Conservation (phyloP, 1,140 invertebrate genomes). For the Helicoverpa armigera region DNA sequence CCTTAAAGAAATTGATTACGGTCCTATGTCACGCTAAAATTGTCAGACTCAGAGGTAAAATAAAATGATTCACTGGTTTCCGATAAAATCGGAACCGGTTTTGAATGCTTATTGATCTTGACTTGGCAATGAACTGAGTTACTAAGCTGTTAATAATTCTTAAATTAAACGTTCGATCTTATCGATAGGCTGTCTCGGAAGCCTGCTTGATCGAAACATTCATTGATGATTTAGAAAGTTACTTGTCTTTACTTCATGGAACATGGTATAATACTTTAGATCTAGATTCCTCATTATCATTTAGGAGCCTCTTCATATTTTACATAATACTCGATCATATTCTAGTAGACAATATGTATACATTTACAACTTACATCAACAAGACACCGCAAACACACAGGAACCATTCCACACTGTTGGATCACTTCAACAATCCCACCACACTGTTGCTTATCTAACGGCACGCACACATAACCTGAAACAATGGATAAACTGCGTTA, state of each 20-base stretch:
- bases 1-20: slow-evolving; percentile 16
- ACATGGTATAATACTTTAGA: too few species aligned
- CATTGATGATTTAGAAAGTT: background rate
- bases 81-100: slow-evolving; percentile 27
- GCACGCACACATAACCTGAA: slow-evolving; percentile 78
- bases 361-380: slow-evolving; percentile 73
- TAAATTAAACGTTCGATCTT: background rate
- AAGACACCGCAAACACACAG: slow-evolving; percentile 74
- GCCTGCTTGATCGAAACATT: background rate
- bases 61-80: slow-evolving; percentile 24
- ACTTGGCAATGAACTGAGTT: slow-evolving; percentile 28
- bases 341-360: slow-evolving; percentile 1
- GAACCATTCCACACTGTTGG: slow-evolving; percentile 82
- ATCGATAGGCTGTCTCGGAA: background rate
- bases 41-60: slow-evolving; percentile 17
- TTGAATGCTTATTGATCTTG: slow-evolving; percentile 14
- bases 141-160: slow-evolving; percentile 7
- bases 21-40: slow-evolving; percentile 4
- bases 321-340: background rate
- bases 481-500: slow-evolving; percentile 62
- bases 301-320: background rate
- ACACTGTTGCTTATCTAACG: slow-evolving; percentile 77
- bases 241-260: too few species aligned
- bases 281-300: too few species aligned
- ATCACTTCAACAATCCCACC: slow-evolving; percentile 69